Conservation (phyloP, 2,797 vertebrate genomes). For the Parotocinclus haroldoi region DNA sequence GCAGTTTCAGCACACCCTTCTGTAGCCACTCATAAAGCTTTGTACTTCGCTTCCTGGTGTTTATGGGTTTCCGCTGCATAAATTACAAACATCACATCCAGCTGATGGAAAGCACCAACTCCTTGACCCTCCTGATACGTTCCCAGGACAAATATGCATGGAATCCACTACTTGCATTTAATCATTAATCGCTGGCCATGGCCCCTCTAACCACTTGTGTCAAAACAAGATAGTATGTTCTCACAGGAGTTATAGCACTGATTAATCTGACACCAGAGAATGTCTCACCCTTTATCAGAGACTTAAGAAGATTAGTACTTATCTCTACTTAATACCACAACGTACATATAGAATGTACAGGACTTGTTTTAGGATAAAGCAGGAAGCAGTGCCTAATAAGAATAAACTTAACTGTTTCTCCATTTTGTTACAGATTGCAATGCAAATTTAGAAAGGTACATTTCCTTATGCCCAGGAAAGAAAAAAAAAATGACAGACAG, state of each 20-base stretch:
- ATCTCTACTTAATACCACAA: neutral
- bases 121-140: constrained; percentile 18
- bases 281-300: constrained; percentile 30
- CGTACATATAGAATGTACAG: constrained; percentile 1
- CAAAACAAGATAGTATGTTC: constrained; percentile 28
- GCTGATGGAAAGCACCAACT: constrained; percentile 15
- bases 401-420: neutral
- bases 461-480: no score
- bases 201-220: constrained; percentile 40
- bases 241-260: constrained; percentile 2
- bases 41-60: constrained; percentile 16
- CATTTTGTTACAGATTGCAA: no score
- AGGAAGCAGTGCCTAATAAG: neutral
- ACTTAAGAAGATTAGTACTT: constrained; percentile 22
- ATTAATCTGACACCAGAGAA: constrained; percentile 28
- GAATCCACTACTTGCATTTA: constrained; percentile 63
- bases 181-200: constrained; percentile 64
- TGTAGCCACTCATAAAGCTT: constrained; percentile 24
- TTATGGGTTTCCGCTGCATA: constrained; percentile 21
- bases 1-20: constrained; percentile 15
- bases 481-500: neutral
- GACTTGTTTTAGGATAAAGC: neutral
- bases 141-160: constrained; percentile 56
- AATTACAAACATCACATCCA: constrained; percentile 38
- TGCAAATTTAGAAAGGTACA: no score